These are phyloP conservation scores for Euphydryas editha DNA, from an alignment of 2,888 invertebrate species.

Conservation along the genomic window DNA sequence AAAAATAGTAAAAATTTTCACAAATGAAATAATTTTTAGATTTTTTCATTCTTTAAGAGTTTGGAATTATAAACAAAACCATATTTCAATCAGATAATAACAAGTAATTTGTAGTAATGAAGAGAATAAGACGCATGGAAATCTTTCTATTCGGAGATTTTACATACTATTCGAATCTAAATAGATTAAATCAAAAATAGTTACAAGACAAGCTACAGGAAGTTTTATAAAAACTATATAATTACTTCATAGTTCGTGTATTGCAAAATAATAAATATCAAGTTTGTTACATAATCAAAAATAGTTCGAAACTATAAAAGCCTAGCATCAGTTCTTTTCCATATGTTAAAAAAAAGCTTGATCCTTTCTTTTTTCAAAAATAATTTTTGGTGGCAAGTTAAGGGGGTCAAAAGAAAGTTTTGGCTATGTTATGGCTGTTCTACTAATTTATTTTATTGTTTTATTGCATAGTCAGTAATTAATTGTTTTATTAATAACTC, in stretches of 20 bases:
- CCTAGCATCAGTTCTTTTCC: slow-evolving; percentile 15
- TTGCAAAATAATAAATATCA: slow-evolving; percentile 6
- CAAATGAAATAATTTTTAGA: too few species aligned
- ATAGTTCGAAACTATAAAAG: slow-evolving; percentile 6
- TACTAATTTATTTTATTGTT: too few species aligned
- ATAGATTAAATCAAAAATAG: slow-evolving; percentile 24
- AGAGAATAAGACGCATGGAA: neutral
- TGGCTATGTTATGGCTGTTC: too few species aligned
- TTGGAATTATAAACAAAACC: neutral
- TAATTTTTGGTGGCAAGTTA: neutral
- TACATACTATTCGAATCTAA: slow-evolving; percentile 12
- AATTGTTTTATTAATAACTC: neutral
- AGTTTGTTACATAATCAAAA: neutral
- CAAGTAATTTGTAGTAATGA: neutral
- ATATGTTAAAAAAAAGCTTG: too few species aligned
- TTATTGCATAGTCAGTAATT: neutral
- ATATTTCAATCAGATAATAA: neutral
- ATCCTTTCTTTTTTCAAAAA: neutral
- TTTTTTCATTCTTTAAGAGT: too few species aligned
- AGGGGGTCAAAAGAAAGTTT: neutral
- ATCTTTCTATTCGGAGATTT: neutral
- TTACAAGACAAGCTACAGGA: slow-evolving; percentile 3
- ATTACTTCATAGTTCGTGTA: neutral
- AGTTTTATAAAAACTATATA: neutral
- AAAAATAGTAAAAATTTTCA: too few species aligned